phyloP scores from a whole-genome alignment of 2,888 invertebrate species.

The Lepidonotus clava region DNA sequence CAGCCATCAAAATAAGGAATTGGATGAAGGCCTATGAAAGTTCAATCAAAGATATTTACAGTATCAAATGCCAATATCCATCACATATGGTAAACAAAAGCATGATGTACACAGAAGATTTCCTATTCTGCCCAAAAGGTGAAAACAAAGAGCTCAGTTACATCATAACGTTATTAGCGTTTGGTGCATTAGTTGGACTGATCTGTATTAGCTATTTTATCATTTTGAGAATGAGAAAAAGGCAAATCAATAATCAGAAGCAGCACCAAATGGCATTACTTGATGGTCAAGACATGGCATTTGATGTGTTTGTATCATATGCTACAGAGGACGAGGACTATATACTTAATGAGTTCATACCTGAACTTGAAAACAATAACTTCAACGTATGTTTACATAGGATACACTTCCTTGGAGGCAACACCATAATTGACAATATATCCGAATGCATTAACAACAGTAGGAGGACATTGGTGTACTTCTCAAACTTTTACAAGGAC shows the following conservation, averaged over 20 bases:
- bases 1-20: not conserved
- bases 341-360: not conserved
- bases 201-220: not conserved
- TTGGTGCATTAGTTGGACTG: not conserved
- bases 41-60: not conserved
- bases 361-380: not conserved
- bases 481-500: not conserved
- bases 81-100: not conserved
- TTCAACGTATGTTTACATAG: not conserved
- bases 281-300: not conserved
- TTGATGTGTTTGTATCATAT: constrained; percentile 2
- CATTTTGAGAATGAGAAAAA: not conserved
- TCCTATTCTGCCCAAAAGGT: not conserved
- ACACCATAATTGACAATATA: not conserved
- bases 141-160: not conserved
- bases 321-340: not conserved
- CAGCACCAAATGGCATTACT: not conserved
- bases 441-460: not conserved
- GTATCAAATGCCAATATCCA: not conserved
- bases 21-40: not conserved
- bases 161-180: not conserved
- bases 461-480: not conserved
- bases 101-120: not conserved
- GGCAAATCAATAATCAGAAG: not conserved
- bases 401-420: not conserved